Evolutionary conservation across 1,140 invertebrate genomes (phyloP), one percentile per base, ranked within the genome.

Genomic region (Sinella curviseta): DNA sequence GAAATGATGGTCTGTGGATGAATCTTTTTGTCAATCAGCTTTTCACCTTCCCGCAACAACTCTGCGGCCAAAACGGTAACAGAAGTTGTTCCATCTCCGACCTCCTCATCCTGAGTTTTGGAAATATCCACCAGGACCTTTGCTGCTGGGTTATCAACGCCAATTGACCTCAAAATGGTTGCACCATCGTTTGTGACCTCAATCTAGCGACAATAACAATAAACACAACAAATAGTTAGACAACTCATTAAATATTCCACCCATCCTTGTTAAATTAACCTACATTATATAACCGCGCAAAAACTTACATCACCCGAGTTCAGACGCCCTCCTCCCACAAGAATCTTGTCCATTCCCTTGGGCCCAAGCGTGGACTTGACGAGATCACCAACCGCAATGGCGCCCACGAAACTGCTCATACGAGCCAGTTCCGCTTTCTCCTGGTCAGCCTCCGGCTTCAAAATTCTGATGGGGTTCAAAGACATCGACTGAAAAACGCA

Each of bases 331-430:
- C 91, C 90, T 57, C 94, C 91, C n/a, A 97, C 92, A 14, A 99
- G 88, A 85, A 99, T 99, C 90, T 99, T 99, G 87, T 99, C 98
- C 98, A 99, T 99, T 86, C 98, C 98, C 89, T 99, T 99, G 20
- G 98, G 98, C 24, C 98, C 98, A 17, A 99, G 89, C 16, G 98
- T 99, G 79, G 95, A 97, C 87, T 99, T 99, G 0, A 99, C 94
- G 70, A 99, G 89, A 88, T 99, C 98, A 24, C 98, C 98, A 85
- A 99, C 97, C 3, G 97, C 96, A 86, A 98, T 99, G 30, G 97
- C 98, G 60, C 98, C 98, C 84, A 99, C 93, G 87, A 99, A 99
- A 84, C 95, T 96, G 54, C 97, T 99, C 88, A 99, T 88, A 76
- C 97, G 92, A 82, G 97, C 97, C 85, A 94, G 93, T 89, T 99